Percentiles rank a stretch among this genome's conserved stretches.
Evolutionary conservation across 2,113 vertebrate genomes (phyloP).

Genomic region (Saccopteryx leptura): DNA sequence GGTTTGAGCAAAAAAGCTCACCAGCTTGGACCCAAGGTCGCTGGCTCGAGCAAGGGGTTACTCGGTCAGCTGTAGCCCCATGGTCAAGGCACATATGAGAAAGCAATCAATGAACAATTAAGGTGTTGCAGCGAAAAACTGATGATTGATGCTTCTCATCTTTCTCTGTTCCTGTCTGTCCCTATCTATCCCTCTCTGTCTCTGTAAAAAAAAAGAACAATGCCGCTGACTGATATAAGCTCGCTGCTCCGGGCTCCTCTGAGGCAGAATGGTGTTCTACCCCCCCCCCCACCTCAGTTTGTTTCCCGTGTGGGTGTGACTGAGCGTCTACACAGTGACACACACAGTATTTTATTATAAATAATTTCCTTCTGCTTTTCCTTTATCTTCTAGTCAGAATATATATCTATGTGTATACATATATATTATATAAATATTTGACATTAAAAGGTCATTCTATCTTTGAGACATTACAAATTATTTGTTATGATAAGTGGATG

Average conservation of each 20-base stretch:
- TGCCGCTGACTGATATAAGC: neutral
- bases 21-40: too few relatives aligned
- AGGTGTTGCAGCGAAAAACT: too few relatives aligned
- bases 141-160: too few relatives aligned
- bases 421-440: neutral
- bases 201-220: too few relatives aligned
- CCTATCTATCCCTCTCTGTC: too few relatives aligned
- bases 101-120: too few relatives aligned
- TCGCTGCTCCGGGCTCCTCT: neutral
- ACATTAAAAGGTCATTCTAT: neutral
- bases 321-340: neutral
- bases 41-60: too few relatives aligned
- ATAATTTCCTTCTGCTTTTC: neutral
- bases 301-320: neutral
- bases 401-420: too few relatives aligned
- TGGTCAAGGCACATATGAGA: too few relatives aligned
- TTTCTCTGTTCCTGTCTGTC: too few relatives aligned
- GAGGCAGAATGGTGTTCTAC: neutral
- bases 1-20: too few relatives aligned
- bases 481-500: slow-evolving; percentile 6
- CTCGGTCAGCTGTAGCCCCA: too few relatives aligned
- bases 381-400: neutral
- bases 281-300: neutral
- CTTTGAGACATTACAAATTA: slow-evolving; percentile 15
- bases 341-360: neutral